These are phyloP conservation scores for Petrocephalus schoutedeni DNA, from an alignment of 2,797 vertebrate species.

Conservation along the genomic window DNA sequence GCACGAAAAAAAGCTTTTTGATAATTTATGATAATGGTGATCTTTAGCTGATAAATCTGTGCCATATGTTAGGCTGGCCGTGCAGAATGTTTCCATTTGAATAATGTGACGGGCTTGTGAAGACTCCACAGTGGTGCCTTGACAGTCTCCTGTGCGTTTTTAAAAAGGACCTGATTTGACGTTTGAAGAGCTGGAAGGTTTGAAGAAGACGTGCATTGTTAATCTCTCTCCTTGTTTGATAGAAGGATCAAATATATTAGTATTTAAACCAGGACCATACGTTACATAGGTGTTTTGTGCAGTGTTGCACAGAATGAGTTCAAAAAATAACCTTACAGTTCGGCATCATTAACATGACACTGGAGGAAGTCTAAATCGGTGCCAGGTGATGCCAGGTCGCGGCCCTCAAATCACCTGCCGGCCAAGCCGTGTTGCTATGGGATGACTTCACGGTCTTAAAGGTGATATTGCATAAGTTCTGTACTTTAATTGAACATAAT, in stretches of 20 bases:
- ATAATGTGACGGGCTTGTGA: background rate
- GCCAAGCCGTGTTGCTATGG: background rate
- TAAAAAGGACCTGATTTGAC: background rate
- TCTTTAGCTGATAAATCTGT: slow-evolving; percentile 5
- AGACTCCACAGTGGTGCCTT: background rate
- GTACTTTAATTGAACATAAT: background rate
- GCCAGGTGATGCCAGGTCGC: background rate
- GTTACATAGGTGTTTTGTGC: background rate
- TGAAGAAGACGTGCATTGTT: background rate
- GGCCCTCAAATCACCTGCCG: background rate
- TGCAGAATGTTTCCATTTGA: background rate
- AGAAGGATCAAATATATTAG: background rate
- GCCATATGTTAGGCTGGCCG: background rate
- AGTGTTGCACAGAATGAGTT: background rate
- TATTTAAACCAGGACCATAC: background rate
- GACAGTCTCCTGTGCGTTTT: background rate
- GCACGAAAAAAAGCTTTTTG: background rate
- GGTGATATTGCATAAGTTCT: background rate
- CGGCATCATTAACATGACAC: background rate
- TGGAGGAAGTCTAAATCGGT: background rate
- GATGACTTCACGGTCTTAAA: background rate
- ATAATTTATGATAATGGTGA: background rate
- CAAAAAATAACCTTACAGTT: background rate
- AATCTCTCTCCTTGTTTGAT: background rate
- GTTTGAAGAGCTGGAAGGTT: background rate